Conservation (phyloP, 2,797 vertebrate genomes). For the Protonibea diacanthus region DNA sequence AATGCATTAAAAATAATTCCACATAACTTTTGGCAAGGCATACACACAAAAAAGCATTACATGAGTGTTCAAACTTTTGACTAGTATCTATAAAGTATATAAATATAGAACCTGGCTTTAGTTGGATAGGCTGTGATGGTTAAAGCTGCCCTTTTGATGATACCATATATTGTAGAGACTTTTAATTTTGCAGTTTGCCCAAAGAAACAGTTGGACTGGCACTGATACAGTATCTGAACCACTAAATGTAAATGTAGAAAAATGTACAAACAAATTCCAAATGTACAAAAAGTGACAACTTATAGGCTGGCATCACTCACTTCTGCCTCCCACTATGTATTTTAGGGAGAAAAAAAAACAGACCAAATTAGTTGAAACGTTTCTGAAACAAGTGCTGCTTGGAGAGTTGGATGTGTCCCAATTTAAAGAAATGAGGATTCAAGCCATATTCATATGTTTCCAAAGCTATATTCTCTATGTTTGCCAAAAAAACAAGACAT, state of each 20-base stretch:
- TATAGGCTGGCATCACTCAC: constrained; percentile 18
- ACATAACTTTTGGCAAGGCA: too few relatives aligned
- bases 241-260: neutral
- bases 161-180: neutral
- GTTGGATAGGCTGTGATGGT: too few relatives aligned
- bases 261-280: constrained; percentile 5
- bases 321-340: constrained; percentile 10
- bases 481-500: constrained; percentile 21
- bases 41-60: too few relatives aligned
- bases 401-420: constrained; percentile 10
- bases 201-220: neutral
- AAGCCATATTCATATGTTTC: constrained; percentile 1
- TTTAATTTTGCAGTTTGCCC: constrained; percentile 9
- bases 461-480: constrained; percentile 1
- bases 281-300: constrained; percentile 14
- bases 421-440: constrained; percentile 4
- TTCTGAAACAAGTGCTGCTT: constrained; percentile 14
- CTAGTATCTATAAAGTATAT: too few relatives aligned
- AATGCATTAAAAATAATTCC: too few relatives aligned
- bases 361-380: constrained; percentile 25
- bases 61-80: too few relatives aligned
- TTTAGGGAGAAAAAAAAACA: neutral
- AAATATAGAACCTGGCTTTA: too few relatives aligned
- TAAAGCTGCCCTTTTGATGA: neutral
- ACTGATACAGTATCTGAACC: neutral